Evolutionary conservation across 2,797 vertebrate genomes (phyloP).

Genomic region (Arnoldichthys spilopterus): DNA sequence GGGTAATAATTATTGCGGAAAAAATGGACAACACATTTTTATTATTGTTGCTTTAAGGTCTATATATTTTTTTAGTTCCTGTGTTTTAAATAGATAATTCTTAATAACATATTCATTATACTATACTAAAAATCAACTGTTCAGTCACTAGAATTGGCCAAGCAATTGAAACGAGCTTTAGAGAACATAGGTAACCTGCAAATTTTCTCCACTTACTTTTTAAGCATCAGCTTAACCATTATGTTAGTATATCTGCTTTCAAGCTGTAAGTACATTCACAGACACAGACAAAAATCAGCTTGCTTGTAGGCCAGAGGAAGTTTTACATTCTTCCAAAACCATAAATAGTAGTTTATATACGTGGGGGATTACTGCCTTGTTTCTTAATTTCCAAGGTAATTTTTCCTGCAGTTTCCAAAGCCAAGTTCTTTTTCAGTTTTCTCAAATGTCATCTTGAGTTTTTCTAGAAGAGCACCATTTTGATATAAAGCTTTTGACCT

Average conservation of each 20-base stretch:
- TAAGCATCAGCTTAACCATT: slow-evolving; percentile 27
- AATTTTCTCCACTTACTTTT: slow-evolving; percentile 5
- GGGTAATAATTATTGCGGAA: no score
- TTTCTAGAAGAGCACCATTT: background rate
- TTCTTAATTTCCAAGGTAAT: background rate
- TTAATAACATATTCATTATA: background rate
- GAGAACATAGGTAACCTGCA: slow-evolving; percentile 4
- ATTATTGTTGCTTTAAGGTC: no score
- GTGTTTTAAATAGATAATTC: no score
- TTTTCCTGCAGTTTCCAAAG: background rate
- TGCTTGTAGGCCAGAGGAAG: slow-evolving; percentile 9
- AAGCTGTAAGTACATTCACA: slow-evolving; percentile 23
- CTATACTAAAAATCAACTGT: background rate
- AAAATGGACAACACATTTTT: no score
- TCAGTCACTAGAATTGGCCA: background rate
- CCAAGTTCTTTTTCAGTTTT: slow-evolving; percentile 3
- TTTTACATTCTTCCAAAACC: slow-evolving; percentile 23
- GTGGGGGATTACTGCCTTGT: slow-evolving; percentile 7
- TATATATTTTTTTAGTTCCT: no score
- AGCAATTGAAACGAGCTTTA: background rate
- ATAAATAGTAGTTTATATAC: slow-evolving; percentile 4
- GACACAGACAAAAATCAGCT: slow-evolving; percentile 9
- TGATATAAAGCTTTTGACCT: slow-evolving; percentile 9
- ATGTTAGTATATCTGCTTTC: slow-evolving; percentile 28
- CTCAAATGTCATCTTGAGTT: background rate